A percentile compares a stretch with the other conserved stretches of the same genome.
These are phyloP conservation scores for Merluccius polli DNA, from an alignment of 2,797 vertebrate genomes.

Conservation along the genomic window DNA sequence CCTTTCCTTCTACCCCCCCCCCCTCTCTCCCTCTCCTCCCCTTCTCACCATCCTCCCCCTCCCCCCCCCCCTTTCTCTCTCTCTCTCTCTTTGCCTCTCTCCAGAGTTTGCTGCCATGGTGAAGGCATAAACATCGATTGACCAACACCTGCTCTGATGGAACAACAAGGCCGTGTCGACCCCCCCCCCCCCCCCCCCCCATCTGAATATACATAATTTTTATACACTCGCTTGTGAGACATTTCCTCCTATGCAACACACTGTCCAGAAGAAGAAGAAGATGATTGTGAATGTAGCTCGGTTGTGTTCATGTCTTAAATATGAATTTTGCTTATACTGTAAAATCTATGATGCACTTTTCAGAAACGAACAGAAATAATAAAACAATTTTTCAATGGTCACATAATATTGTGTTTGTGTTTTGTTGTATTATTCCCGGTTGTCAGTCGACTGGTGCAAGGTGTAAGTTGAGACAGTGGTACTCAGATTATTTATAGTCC, in stretches of 20 bases:
- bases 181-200: constrained; percentile 67
- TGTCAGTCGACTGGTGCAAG: no score
- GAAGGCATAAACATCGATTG: constrained; percentile 66
- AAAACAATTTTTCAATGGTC: constrained; percentile 74
- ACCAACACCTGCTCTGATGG: constrained; percentile 75
- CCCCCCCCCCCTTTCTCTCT: not conserved
- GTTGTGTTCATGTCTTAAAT: constrained; percentile 82
- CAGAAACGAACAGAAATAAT: constrained; percentile 75
- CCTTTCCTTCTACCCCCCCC: no score
- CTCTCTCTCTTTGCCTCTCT: no score
- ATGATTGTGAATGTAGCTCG: constrained; percentile 78
- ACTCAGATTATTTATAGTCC: not conserved
- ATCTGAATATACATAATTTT: constrained; percentile 77
- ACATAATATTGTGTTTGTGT: constrained; percentile 13
- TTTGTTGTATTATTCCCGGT: no score
- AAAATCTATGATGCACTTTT: constrained; percentile 82
- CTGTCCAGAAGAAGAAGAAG: constrained; percentile 55
- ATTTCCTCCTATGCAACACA: constrained; percentile 73
- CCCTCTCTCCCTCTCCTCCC: no score
- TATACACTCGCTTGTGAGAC: constrained; percentile 77
- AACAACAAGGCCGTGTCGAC: constrained; percentile 59
- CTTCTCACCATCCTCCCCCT: no score
- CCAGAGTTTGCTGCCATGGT: constrained; percentile 74
- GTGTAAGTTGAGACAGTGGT: not conserved
- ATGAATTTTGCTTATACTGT: constrained; percentile 79